phyloP scores from a whole-genome alignment of 2,797 vertebrate genomes.

The Menidia menidia region DNA sequence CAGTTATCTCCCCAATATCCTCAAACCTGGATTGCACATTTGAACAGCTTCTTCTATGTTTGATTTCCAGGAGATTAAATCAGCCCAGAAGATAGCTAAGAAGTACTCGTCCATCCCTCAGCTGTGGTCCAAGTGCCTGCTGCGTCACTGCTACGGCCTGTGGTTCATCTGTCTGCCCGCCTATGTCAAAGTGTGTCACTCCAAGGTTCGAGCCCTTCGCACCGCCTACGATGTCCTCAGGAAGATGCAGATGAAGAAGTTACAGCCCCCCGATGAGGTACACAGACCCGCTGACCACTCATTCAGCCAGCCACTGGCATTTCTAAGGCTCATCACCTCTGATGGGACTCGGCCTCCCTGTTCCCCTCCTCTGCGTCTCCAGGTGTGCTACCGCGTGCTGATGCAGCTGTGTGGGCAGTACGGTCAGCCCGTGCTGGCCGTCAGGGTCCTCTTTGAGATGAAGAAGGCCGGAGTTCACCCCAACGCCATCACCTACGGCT shows the following conservation, averaged over 20 bases:
- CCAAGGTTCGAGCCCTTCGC: conserved; percentile 93
- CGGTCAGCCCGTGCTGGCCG: conserved; percentile 94
- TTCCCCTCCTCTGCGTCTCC: background rate
- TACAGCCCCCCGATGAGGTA: conserved; percentile 97
- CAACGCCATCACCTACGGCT: conserved; percentile 97
- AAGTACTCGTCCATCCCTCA: conserved; percentile 95
- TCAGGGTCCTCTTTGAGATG: conserved; percentile 97
- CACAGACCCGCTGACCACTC: background rate
- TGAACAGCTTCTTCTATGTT: background rate
- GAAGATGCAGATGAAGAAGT: conserved; percentile 95
- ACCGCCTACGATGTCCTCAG: conserved; percentile 94
- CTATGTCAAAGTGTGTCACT: conserved; percentile 95
- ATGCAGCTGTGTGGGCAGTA: conserved; percentile 99
- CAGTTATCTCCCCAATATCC: background rate
- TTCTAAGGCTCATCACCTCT: too few species aligned
- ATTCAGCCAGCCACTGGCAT: too few species aligned
- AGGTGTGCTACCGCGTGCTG: conserved; percentile 97
- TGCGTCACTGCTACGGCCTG: conserved; percentile 94
- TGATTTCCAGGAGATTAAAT: conserved; percentile 91
- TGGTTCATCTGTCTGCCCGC: conserved; percentile 99
- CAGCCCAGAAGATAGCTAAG: conserved; percentile 95
- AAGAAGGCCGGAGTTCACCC: conserved; percentile 96
- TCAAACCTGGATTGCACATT: background rate
- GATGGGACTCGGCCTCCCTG: too few species aligned
- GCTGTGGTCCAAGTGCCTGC: conserved; percentile 96